Conservation (phyloP, 2,888 invertebrate species). For the Myopa testacea region DNA sequence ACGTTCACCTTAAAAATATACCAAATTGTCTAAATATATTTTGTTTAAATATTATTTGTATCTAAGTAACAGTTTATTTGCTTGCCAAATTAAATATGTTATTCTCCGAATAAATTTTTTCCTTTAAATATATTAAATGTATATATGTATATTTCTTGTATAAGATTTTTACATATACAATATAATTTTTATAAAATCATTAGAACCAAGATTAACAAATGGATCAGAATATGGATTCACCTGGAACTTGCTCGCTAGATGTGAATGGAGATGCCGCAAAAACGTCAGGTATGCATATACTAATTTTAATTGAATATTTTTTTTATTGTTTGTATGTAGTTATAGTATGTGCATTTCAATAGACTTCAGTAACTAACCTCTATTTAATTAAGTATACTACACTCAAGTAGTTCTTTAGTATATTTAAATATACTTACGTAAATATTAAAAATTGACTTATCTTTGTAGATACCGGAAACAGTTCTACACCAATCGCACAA, state of each 20-base stretch:
- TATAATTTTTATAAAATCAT: slow-evolving; percentile 13
- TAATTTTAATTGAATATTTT: neutral
- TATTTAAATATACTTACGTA: no score
- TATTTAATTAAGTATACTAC: neutral
- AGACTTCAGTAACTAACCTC: neutral
- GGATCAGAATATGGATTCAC: slow-evolving; percentile 85
- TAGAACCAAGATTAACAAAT: slow-evolving; percentile 62
- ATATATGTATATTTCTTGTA: neutral
- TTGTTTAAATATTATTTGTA: neutral
- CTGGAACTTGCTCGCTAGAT: slow-evolving; percentile 88
- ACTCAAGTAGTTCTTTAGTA: neutral
- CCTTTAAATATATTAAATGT: neutral
- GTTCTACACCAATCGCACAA: no score
- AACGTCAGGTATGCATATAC: slow-evolving; percentile 75
- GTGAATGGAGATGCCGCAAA: slow-evolving; percentile 81
- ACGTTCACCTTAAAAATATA: no score
- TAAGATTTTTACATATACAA: slow-evolving; percentile 1
- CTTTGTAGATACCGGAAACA: no score
- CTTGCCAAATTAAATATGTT: neutral
- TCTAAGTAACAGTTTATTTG: slow-evolving; percentile 7
- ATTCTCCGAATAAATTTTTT: neutral
- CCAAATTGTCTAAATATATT: neutral
- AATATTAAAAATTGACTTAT: neutral
- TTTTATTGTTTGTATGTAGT: neutral
- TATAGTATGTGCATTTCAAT: neutral